Percentiles rank a stretch among this genome's conserved stretches.
Evolutionary conservation across 2,797 vertebrate species (phyloP).

Genomic region (Chiloscyllium punctatum): DNA sequence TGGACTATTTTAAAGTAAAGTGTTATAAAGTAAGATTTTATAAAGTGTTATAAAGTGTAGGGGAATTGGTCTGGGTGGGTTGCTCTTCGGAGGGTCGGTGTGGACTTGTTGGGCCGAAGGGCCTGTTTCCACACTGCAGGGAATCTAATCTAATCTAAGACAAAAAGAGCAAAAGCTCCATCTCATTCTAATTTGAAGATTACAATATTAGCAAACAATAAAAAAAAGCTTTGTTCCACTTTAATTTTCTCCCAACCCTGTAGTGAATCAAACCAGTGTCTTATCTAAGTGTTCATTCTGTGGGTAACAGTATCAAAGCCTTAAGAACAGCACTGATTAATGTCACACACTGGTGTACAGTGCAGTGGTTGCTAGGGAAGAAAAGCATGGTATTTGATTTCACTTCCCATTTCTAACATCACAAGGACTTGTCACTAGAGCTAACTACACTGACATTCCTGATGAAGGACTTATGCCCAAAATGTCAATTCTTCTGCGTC

Average conservation of each 20-base stretch:
- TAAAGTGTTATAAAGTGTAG: too few species aligned
- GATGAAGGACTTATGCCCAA: too few species aligned
- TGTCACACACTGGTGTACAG: neutral
- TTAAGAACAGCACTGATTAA: neutral
- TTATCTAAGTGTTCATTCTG: neutral
- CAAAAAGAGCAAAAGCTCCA: neutral
- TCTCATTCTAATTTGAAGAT: neutral
- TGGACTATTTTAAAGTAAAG: slow-evolving; percentile 59
- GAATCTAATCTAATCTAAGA: neutral
- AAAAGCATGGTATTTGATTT: neutral
- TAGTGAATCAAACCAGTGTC: too few species aligned
- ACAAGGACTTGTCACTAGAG: neutral
- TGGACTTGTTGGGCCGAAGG: too few species aligned
- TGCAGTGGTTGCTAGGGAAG: neutral
- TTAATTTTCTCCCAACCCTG: neutral
- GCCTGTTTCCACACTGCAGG: too few species aligned
- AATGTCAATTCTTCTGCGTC: too few species aligned
- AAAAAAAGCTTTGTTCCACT: neutral
- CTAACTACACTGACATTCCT: neutral
- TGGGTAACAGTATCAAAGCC: neutral
- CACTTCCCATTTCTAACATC: neutral
- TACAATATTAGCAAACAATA: neutral
- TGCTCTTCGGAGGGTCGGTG: too few species aligned
- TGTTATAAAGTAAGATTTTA: neutral
- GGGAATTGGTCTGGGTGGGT: too few species aligned